Conservation (phyloP, 2,888 invertebrate species). For the Serripes groenlandicus region DNA sequence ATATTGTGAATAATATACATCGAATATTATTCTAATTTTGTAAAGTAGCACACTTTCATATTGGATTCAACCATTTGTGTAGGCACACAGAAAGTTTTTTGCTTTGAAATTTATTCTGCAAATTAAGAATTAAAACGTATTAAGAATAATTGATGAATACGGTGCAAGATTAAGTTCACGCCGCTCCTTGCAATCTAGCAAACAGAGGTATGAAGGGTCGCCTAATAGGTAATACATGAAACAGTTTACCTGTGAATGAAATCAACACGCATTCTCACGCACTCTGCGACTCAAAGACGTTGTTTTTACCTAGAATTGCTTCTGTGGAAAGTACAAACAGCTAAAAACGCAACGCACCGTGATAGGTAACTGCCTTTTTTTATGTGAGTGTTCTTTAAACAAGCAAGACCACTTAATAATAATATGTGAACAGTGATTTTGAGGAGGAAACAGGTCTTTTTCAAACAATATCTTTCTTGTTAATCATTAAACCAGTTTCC, state of each 20-base stretch:
- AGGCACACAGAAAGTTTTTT: neutral
- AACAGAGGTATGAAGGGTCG: neutral
- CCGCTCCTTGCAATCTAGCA: neutral
- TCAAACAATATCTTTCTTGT: no score
- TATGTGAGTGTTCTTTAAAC: no score
- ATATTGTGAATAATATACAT: no score
- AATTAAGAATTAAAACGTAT: no score
- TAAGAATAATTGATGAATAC: neutral
- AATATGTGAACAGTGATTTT: no score
- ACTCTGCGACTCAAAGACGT: conserved; percentile 16
- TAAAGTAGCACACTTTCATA: no score
- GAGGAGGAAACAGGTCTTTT: no score
- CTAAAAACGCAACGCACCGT: conserved; percentile 10
- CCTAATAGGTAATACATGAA: neutral
- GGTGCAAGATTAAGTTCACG: neutral
- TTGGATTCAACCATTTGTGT: neutral
- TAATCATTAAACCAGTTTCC: no score
- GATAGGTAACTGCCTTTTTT: conserved; percentile 7
- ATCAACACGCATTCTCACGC: conserved; percentile 9
- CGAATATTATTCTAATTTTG: no score
- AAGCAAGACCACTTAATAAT: no score
- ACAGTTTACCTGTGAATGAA: conserved; percentile 26
- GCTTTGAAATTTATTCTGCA: neutral
- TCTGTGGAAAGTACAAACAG: conserved; percentile 18
- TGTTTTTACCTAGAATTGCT: neutral